Base-by-base conservation (phyloP, 2,888 invertebrate species). In the Pammene fasciana region DNA sequence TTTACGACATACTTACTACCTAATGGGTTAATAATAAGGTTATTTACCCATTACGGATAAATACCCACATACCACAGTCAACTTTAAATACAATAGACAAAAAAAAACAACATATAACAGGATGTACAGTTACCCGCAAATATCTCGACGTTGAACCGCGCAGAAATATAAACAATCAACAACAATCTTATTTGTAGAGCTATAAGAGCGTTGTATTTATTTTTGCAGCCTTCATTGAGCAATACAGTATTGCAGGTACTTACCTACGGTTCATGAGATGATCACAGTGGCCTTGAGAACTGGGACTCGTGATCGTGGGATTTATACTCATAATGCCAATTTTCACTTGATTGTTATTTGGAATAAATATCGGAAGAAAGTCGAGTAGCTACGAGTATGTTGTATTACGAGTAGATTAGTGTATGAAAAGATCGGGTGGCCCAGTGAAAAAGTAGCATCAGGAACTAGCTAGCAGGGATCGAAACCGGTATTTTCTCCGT, bases 261-360 rank as follows among this genome's bases (percentile, higher is more conserved):
- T 34, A 46, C 10, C 9, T 46, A 46, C 9, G 18, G 5, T 11
- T 45, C 14, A 66, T 52, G 34, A 34, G 34, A 67, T 38, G 45
- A 52, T 56, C 36, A 46, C 36, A 26, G 26, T 67, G 11, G 16
- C 48, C 57, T 64, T 57, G 64, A 34, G 68, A 68, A 68, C 56
- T 64, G 34, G 68, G 14, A n/a, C 64, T 18, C 18, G 11, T 14
- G 14, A 36, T 8, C 64, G 57, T 68, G 68, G 18, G 62, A 68
- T 50, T 41, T 41, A 41, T 62, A 52, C 41, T 11, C 36, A 41
- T 18, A 41, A 45, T 10, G 14, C 5, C 18, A 41, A 48, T 52
- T 16, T 62, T 41, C 62, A 41, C 36, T 18, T 38, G 13, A 46
- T 50, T 61, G 38, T 48, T 18, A 46, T 61, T 61, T 9, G 18